phyloP scores from a whole-genome alignment of 1,140 invertebrate genomes.

The Caligus rogercresseyi region DNA sequence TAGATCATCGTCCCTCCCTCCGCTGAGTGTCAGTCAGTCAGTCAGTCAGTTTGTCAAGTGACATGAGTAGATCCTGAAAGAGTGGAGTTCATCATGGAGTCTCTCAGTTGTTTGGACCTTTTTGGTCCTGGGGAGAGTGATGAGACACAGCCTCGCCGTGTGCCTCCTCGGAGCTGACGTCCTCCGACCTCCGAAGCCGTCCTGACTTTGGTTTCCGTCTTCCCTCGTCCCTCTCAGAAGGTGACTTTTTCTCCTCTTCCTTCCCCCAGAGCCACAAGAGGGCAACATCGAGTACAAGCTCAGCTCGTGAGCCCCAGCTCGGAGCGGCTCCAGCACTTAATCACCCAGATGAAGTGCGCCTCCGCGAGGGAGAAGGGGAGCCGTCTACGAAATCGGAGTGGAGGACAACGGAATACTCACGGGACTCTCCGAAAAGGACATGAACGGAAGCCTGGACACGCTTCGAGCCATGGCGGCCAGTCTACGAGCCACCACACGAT shows the following conservation, averaged over 20 bases:
- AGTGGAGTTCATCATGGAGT: not conserved
- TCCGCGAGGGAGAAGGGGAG: conserved; percentile 71
- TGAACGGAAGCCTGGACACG: conserved; percentile 60
- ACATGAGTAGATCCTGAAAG: too few relatives aligned
- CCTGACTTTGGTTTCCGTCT: not conserved
- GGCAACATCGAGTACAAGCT: conserved; percentile 87
- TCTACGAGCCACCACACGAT: conserved; percentile 60
- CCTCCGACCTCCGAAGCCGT: not conserved
- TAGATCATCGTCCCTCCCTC: too few relatives aligned
- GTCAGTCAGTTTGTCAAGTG: too few relatives aligned
- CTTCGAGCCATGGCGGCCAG: conserved; percentile 64
- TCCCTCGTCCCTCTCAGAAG: conserved; percentile 3
- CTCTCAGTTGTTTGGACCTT: not conserved
- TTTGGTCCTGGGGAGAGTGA: not conserved
- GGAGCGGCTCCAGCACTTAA: conserved; percentile 65
- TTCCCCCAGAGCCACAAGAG: conserved; percentile 74
- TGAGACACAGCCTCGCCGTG: not conserved
- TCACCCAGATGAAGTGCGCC: conserved; percentile 81
- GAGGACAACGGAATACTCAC: conserved; percentile 73
- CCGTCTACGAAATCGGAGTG: conserved; percentile 90
- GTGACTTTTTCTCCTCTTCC: conserved; percentile 13
- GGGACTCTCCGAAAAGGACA: conserved; percentile 56
- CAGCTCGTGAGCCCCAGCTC: conserved; percentile 63
- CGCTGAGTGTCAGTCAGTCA: too few relatives aligned
- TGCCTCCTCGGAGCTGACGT: not conserved